Percentiles rank a stretch among this genome's conserved stretches.
Evolutionary conservation across 2,888 invertebrate species (phyloP).

Genomic region (Synanthedon vespiformis): DNA sequence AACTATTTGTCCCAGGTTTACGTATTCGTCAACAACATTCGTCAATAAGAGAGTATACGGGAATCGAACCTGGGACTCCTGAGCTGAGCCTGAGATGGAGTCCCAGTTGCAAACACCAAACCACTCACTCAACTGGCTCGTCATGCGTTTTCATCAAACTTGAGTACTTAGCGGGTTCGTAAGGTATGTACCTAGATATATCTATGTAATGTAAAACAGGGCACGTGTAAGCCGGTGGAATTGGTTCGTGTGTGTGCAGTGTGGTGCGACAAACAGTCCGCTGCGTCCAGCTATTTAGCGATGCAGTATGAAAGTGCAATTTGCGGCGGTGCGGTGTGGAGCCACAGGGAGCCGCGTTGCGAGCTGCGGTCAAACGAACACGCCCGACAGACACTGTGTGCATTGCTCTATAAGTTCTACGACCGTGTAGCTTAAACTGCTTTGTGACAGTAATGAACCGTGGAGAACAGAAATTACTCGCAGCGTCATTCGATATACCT

Average conservation of each 20-base stretch:
- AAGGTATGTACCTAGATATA: too few relatives aligned
- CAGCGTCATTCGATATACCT: background rate
- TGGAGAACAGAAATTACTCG: conserved; percentile 22
- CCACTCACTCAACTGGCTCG: too few relatives aligned
- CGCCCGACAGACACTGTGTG: background rate
- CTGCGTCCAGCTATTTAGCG: conserved; percentile 24
- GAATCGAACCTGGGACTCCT: too few relatives aligned
- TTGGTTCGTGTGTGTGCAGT: background rate
- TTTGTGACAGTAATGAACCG: conserved; percentile 20
- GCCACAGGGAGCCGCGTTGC: background rate
- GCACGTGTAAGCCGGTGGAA: too few relatives aligned
- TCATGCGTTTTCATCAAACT: too few relatives aligned
- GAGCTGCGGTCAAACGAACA: background rate
- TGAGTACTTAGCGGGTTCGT: too few relatives aligned
- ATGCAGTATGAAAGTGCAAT: conserved; percentile 44
- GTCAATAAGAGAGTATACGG: too few relatives aligned
- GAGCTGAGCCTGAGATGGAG: too few relatives aligned
- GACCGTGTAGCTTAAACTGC: conserved; percentile 3
- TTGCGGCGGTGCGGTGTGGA: conserved; percentile 12
- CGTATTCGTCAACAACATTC: too few relatives aligned
- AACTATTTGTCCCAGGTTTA: too few relatives aligned
- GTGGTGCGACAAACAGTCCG: conserved; percentile 27
- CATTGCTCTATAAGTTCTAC: background rate
- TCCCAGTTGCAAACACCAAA: too few relatives aligned
- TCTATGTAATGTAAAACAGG: too few relatives aligned